phyloP scores from a whole-genome alignment of 2,797 vertebrate genomes.

The Ataeniobius toweri region DNA sequence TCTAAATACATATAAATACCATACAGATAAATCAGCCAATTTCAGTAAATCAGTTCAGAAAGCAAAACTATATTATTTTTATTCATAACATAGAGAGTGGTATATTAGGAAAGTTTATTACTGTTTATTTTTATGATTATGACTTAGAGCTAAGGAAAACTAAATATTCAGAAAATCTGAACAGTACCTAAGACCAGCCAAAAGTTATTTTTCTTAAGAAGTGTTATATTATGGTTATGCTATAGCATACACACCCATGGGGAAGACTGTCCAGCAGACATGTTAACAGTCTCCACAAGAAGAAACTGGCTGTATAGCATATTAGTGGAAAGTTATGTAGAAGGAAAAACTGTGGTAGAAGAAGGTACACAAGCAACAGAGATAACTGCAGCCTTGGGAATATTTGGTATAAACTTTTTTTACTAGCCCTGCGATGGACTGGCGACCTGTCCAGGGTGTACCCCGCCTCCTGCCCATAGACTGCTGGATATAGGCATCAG shows the following conservation, averaged over 20 bases:
- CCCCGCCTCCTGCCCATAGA: no score
- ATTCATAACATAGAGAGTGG: no score
- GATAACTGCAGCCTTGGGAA: background rate
- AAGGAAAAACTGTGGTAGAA: background rate
- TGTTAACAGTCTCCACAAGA: background rate
- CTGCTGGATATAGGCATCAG: no score
- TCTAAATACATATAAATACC: background rate
- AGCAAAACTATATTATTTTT: background rate
- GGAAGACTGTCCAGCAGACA: background rate
- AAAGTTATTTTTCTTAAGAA: background rate
- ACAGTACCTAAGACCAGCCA: background rate
- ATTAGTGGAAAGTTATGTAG: background rate
- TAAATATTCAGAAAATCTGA: background rate
- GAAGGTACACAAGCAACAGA: background rate
- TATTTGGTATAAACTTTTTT: background rate
- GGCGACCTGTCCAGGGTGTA: no score
- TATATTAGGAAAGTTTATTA: no score
- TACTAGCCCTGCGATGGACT: no score
- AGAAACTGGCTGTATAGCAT: background rate
- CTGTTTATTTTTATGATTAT: background rate
- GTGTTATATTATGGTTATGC: background rate
- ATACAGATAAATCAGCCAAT: background rate
- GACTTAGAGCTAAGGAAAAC: background rate
- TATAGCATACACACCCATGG: background rate
- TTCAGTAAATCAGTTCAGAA: background rate